These are phyloP conservation scores for Argyra leucocephala DNA, from an alignment of 2,888 invertebrate genomes.

Conservation along the genomic window DNA sequence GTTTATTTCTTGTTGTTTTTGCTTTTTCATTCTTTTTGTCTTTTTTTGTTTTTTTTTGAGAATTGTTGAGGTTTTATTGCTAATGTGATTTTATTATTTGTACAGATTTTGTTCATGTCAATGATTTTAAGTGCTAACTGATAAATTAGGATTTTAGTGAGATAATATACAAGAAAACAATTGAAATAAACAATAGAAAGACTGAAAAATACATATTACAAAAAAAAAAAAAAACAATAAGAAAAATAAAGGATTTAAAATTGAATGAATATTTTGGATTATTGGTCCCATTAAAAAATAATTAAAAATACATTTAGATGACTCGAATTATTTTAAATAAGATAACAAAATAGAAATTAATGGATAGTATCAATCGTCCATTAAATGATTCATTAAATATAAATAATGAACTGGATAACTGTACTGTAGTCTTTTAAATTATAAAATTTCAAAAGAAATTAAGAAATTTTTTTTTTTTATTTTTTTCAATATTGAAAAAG, in stretches of 20 bases:
- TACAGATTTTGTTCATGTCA: background rate
- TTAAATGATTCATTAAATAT: background rate
- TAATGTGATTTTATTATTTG: slow-evolving; percentile 6
- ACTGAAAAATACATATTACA: background rate
- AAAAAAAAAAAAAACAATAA: background rate
- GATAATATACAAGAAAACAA: background rate
- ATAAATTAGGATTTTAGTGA: background rate
- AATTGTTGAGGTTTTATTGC: slow-evolving; percentile 3
- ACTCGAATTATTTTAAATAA: background rate
- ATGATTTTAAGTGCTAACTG: slow-evolving; percentile 6
- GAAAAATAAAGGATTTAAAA: background rate
- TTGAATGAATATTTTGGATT: slow-evolving; percentile 3
- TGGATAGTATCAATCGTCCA: background rate
- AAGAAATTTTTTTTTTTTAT: too few relatives aligned
- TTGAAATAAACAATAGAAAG: background rate
- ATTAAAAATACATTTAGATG: slow-evolving; percentile 4
- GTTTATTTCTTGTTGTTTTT: background rate
- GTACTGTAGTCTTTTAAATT: too few relatives aligned
- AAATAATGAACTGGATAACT: too few relatives aligned
- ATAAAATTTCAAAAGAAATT: too few relatives aligned
- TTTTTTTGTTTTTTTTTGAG: background rate
- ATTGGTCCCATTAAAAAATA: background rate
- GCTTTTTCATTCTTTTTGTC: background rate
- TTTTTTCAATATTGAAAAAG: too few relatives aligned
- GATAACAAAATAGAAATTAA: too few relatives aligned